Base-by-base conservation (phyloP, 2,797 vertebrate species). In the Crax fasciolata region DNA sequence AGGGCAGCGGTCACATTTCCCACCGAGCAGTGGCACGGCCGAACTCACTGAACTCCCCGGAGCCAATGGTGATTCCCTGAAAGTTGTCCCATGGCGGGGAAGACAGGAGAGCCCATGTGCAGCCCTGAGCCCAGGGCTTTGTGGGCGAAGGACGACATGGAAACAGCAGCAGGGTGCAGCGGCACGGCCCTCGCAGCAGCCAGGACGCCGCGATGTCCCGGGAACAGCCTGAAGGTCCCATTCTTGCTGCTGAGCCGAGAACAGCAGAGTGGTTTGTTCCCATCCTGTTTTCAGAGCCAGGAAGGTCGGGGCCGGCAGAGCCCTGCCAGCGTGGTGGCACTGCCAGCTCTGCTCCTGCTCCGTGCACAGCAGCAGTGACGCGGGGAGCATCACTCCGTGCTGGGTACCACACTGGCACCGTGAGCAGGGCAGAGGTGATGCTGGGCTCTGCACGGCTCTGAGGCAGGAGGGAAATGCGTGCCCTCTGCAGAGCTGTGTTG, bases 201-300 rank as follows among this genome's bases (percentile, higher is more conserved):
- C 13, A 0, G 41, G 55, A 72, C 51, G 70, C 77, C 0, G 3
- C 17, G 70, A 78, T 18, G 16, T 89, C 81, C 28, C 77, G 44
- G 79, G 87, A 94, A 95, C 93, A 93, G 82, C 87, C 88, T 3
- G 90, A 93, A 89, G 89, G 94, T 91, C 96, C 92, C 5, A 5
- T 87, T 89, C 93, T 85, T 48, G 58, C 79, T 89, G 74, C 76
- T 15, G 2, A 87, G 70, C 58, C 61, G 67, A 84, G 94, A 93
- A 94, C 94, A 89, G 89, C 94, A 95, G 84, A 8, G 82, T 11
- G 1, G 66, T 71, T 73, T 84, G 82, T 94, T 93, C 91, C 39
- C 19, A 3, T 87, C 66, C 88, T 95, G 89, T 85, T 94, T 90
- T 74, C 89, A 92, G 89, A 95, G 89, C 62, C 84, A 39, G 72